Evolutionary conservation across 2,113 vertebrate genomes (phyloP).

Genomic region (Prunella himalayana): DNA sequence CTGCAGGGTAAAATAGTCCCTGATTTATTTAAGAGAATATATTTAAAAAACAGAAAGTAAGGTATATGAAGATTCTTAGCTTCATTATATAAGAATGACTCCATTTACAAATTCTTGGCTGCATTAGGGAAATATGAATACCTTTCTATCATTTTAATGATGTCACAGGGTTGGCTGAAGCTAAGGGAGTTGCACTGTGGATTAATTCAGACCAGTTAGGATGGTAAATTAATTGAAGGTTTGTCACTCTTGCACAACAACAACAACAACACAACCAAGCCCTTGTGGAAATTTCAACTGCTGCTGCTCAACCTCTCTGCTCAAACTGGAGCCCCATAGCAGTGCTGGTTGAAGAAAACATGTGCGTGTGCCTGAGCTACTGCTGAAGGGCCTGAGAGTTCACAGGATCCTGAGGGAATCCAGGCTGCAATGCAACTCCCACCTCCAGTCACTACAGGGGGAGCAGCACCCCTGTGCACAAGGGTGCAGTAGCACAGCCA

Average conservation of each 20-base stretch:
- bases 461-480: background rate
- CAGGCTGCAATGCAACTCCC: background rate
- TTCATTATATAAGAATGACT: background rate
- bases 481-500: background rate
- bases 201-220: background rate
- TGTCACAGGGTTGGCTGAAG: background rate
- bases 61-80: background rate
- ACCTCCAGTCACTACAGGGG: background rate
- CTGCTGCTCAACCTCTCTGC: background rate
- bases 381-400: background rate
- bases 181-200: background rate
- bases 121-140: background rate
- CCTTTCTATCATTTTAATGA: background rate
- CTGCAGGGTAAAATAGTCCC: background rate
- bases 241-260: background rate
- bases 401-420: background rate
- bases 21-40: background rate
- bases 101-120: background rate
- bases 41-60: background rate
- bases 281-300: background rate
- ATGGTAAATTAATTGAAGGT: background rate
- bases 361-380: rapidly evolving
- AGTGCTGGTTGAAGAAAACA: background rate
- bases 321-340: background rate
- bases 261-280: background rate